Evolutionary conservation across 2,113 vertebrate genomes (phyloP), one percentile per base, ranked within the genome.

Genomic region (Murina feae): DNA sequence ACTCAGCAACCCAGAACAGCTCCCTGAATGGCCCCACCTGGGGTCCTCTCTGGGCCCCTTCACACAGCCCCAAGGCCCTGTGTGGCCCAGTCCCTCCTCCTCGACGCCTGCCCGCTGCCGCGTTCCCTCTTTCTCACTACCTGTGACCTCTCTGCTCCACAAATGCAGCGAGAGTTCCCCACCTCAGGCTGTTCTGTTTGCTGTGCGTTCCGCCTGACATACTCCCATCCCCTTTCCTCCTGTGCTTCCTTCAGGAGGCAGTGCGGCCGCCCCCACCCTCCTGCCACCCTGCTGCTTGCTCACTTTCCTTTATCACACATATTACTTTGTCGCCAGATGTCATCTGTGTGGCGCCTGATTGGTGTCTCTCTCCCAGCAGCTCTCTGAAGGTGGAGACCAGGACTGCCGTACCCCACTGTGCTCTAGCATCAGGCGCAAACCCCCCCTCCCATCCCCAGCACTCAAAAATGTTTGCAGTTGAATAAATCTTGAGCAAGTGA

Each of bases 381-480:
- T 47, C 20, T 7, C 53, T 20, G n/a, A 58, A 44, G 25, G 20
- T 12, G 1, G 51, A 44, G 44, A 37, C 63, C 10, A 2, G 42
- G n/a, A 32, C 5, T 6, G 21, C 37, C 4, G 0, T 0, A 39
- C 35, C 18, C 58, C 49, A 0, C 16, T 20, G 20, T 12, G 16
- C 51, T 30, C 51, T 9, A 25, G 25, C 9, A 21, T 49, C n/a
- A n/a, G 68, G 39, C 18, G 35, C 5, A 14, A 20, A 5, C 17
- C 51, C 0, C 51, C 17, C 51, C 3, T 1, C 51, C 51, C 17
- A 5, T 4, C 25, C 37, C 69, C n/a, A 28, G n/a, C 69, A 21
- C 39, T 30, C 6, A 1, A 25, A 47, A 30, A 28, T 14, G 23
- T 39, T 58, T 30, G 14, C 4, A 17, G 51, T 37, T 58, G 8